A percentile compares a stretch with the other conserved stretches of the same genome.
Conservation (phyloP, 2,797 vertebrate species). For the Chromobotia macracanthus region DNA sequence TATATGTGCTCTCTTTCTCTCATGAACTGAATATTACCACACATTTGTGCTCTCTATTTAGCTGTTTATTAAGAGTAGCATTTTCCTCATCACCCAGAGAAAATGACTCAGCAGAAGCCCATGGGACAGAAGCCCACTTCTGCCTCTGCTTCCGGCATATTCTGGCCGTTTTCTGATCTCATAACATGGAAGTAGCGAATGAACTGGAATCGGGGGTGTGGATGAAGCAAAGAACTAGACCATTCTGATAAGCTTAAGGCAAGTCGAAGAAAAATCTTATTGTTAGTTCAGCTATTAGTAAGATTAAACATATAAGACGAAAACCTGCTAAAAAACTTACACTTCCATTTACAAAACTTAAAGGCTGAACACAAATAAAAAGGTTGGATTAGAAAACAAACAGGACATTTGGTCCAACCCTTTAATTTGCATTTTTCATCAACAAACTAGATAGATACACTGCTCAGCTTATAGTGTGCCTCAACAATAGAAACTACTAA, state of each 20-base stretch:
- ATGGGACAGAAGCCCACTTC: constrained; percentile 63
- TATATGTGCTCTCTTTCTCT: not conserved
- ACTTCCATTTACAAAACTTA: no score
- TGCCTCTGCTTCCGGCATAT: constrained; percentile 62
- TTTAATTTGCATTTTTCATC: constrained; percentile 25
- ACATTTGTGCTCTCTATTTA: constrained; percentile 59
- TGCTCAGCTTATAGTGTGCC: constrained; percentile 29
- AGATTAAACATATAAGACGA: no score
- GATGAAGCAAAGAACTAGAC: constrained; percentile 16
- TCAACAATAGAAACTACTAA: constrained; percentile 63
- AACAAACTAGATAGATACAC: constrained; percentile 10
- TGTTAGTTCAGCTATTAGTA: not conserved
- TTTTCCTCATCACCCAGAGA: constrained; percentile 38
- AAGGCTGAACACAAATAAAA: not conserved
- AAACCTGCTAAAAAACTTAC: no score
- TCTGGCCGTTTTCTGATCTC: constrained; percentile 62
- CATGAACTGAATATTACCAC: constrained; percentile 14
- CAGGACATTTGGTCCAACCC: not conserved
- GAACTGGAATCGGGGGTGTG: constrained; percentile 27
- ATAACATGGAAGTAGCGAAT: constrained; percentile 60
- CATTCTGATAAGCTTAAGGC: no score
- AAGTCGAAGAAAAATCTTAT: not conserved
- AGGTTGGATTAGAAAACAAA: not conserved
- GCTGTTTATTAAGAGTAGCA: constrained; percentile 50
- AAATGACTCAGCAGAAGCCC: constrained; percentile 60